Conservation (phyloP, 1,140 invertebrate species). For the Acromyrmex charruanus region DNA sequence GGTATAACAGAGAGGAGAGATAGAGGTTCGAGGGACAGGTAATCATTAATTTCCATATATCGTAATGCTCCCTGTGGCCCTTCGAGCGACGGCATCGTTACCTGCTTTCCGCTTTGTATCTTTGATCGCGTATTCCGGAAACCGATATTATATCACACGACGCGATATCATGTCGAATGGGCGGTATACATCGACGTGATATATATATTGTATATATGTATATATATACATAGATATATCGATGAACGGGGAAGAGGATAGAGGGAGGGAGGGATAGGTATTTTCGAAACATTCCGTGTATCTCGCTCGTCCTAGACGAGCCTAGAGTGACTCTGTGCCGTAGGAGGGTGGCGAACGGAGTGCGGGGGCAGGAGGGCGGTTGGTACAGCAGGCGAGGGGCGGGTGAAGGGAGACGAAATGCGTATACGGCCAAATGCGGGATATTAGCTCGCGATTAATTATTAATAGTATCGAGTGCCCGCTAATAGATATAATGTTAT, state of each 20-base stretch:
- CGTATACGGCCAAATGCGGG: constrained; percentile 68
- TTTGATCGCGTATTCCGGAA: constrained; percentile 59
- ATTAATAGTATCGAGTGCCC: constrained; percentile 78
- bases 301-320: constrained; percentile 68
- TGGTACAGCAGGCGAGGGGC: not conserved
- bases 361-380: constrained; percentile 15
- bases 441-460: constrained; percentile 79
- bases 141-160: constrained; percentile 57
- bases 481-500: constrained; percentile 79
- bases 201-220: constrained; percentile 5
- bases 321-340: constrained; percentile 37
- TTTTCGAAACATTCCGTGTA: constrained; percentile 70
- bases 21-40: not conserved
- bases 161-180: constrained; percentile 46
- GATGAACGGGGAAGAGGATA: not conserved
- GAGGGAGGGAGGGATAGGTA: constrained; percentile 54
- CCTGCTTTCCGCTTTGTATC: constrained; percentile 58
- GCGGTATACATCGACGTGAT: constrained; percentile 14
- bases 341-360: constrained; percentile 13
- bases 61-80: constrained; percentile 40
- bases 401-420: constrained; percentile 57
- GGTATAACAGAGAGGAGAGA: not conserved
- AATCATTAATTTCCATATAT: constrained; percentile 51
- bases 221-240: not conserved
- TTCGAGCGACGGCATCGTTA: constrained; percentile 28